Base-by-base conservation (phyloP, 2,113 vertebrate genomes). In the Corydoras maculifer region DNA sequence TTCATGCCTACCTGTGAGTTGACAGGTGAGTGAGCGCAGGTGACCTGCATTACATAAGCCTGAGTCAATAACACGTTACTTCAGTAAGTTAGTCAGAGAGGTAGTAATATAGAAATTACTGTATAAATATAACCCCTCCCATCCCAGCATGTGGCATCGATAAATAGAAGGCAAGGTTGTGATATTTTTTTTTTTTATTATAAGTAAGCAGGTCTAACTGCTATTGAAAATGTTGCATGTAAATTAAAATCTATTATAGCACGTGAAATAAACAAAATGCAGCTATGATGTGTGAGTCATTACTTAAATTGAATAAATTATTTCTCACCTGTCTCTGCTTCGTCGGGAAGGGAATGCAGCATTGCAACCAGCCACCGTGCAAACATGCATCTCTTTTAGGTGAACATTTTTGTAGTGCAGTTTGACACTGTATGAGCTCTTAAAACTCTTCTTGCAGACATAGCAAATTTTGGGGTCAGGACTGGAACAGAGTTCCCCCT, bases 331-430 rank as follows among this genome's bases (percentile, higher is more conserved):
- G 92, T 99, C 97, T 94, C 97, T 90, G 90, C 97, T 99, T 84
- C 97, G 91, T 80, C 97, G 91, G 73, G 97, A 99, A 66, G 97
- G 97, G 85, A 99, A 99, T 70, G 97, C 97, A 80, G 97, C 97
- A 0, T 99, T 99, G 88, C 97, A 99, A 80, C 96, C 97, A 70
- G 96, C 91, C 82, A 99, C 97, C 3, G 97, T 98, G 86, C 97
- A 99, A 85, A 99, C 95, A 25, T 99, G 97, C 97, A 99, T 99
- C 90, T 99, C 97, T 90, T 99, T 99, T 81, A 99, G 93, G 88
- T 99, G 97, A 85, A 99, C 97, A 0, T 99, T 99, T 87, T 94
- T 94, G 91, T 98, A 99, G 88, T 99, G 97, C 77, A 99, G 94
- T 87, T 99, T 99, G 86, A 99, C 97, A 73, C 97, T 99, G 85